These are phyloP conservation scores for Felis chaus DNA, from an alignment of 2,113 vertebrate genomes.

Conservation along the genomic window DNA sequence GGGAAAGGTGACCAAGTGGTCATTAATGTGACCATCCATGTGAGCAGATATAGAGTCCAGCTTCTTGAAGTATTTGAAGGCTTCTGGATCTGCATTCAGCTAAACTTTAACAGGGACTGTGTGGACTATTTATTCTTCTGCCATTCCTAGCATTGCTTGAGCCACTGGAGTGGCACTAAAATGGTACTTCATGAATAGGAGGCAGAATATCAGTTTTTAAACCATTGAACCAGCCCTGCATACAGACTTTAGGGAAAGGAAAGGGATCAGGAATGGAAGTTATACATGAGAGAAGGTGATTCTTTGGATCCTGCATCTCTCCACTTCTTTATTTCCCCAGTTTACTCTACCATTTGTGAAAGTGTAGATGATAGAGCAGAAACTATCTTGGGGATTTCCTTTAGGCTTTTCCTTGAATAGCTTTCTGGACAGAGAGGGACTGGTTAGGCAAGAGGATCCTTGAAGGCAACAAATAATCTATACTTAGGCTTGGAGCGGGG, in stretches of 20 bases:
- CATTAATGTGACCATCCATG: background rate
- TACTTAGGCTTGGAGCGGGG: background rate
- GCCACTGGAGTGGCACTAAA: constrained; percentile 70
- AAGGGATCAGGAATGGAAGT: constrained; percentile 44
- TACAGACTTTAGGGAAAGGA: constrained; percentile 36
- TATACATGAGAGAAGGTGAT: background rate
- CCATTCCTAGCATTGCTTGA: constrained; percentile 64
- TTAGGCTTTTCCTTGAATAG: constrained; percentile 37
- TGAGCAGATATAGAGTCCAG: background rate
- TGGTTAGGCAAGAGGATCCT: background rate
- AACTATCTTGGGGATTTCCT: constrained; percentile 41
- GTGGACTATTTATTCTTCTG: constrained; percentile 62
- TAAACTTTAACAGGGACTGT: constrained; percentile 78
- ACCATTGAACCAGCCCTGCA: constrained; percentile 74
- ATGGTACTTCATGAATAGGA: constrained; percentile 75
- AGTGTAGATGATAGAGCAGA: background rate
- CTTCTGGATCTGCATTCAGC: constrained; percentile 39
- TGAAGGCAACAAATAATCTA: constrained; percentile 27
- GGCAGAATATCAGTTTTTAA: constrained; percentile 75
- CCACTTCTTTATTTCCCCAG: constrained; percentile 12
- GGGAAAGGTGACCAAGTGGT: background rate
- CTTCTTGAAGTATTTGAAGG: constrained; percentile 51
- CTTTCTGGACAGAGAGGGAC: background rate
- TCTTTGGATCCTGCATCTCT: constrained; percentile 28
- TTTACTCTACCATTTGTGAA: background rate